These are phyloP conservation scores for Ethmia dodecea DNA, from an alignment of 2,888 invertebrate genomes.

Conservation along the genomic window DNA sequence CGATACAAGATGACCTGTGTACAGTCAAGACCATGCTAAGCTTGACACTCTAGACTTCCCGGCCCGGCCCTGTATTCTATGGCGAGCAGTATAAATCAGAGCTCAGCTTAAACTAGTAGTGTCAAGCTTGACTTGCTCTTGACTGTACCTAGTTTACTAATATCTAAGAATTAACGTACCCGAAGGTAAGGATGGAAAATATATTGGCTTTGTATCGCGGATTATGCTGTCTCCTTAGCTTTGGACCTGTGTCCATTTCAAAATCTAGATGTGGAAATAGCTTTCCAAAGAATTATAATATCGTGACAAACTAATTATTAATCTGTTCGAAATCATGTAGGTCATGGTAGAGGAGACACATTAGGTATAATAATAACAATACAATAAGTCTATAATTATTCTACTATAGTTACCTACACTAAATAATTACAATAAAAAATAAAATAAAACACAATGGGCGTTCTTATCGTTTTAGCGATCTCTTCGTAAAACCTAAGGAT, in stretches of 20 bases:
- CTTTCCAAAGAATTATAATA: constrained; percentile 4
- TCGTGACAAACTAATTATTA: constrained; percentile 2
- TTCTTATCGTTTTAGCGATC: no score
- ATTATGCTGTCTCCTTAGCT: constrained; percentile 55
- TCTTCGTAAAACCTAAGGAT: no score
- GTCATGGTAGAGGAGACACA: not conserved
- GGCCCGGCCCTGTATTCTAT: no score
- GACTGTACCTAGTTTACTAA: not conserved
- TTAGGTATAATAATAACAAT: not conserved
- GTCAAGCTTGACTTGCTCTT: no score
- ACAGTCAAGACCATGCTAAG: no score
- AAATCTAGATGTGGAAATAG: no score
- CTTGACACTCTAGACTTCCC: no score
- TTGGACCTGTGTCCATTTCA: constrained; percentile 66
- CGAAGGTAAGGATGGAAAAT: constrained; percentile 72
- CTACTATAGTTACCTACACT: not conserved
- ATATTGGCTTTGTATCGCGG: constrained; percentile 72
- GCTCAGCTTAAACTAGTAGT: no score
- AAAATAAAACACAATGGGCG: no score
- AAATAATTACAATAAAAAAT: no score
- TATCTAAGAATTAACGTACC: constrained; percentile 45
- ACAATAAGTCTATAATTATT: not conserved
- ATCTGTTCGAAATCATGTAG: not conserved
- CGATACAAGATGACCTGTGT: not conserved
- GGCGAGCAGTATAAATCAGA: no score